These are phyloP conservation scores for Eudemis profundana DNA, from an alignment of 2,888 invertebrate genomes.

Conservation along the genomic window DNA sequence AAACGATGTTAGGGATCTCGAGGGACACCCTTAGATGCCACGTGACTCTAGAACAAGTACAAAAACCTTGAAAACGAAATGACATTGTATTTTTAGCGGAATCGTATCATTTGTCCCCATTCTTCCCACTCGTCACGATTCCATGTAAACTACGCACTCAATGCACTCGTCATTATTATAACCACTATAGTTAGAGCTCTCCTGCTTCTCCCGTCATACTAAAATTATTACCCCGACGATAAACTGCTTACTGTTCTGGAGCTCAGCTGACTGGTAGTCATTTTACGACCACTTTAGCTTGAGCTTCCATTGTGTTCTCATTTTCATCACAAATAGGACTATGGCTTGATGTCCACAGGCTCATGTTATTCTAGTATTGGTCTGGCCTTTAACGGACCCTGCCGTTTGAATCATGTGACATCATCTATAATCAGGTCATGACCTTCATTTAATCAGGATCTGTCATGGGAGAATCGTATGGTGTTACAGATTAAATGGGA, in stretches of 20 bases:
- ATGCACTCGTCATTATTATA: conserved; percentile 40
- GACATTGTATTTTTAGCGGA: conserved; percentile 26
- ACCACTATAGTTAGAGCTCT: conserved; percentile 20
- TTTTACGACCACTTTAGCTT: conserved; percentile 54
- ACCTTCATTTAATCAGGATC: conserved; percentile 72
- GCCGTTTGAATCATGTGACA: conserved; percentile 62
- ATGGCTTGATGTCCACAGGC: conserved; percentile 47
- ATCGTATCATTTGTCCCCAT: conserved; percentile 35
- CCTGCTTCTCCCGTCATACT: background rate
- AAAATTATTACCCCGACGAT: conserved; percentile 45
- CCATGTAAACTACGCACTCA: conserved; percentile 36
- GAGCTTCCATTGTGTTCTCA: conserved; percentile 53
- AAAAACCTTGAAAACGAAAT: conserved; percentile 22
- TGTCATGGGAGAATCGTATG: conserved; percentile 57
- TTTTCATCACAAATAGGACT: conserved; percentile 39
- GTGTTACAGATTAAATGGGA: conserved; percentile 56
- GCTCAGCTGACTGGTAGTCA: conserved; percentile 56
- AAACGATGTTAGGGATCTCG: too few species aligned
- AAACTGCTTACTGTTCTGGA: conserved; percentile 44
- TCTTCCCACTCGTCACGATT: conserved; percentile 37
- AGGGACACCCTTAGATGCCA: conserved; percentile 3
- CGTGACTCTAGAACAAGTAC: conserved; percentile 4
- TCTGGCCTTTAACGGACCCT: conserved; percentile 56
- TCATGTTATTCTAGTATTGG: conserved; percentile 54
- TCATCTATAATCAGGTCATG: conserved; percentile 65